phyloP scores from a whole-genome alignment of 2,113 vertebrate genomes.

The Festucalex cinctus region DNA sequence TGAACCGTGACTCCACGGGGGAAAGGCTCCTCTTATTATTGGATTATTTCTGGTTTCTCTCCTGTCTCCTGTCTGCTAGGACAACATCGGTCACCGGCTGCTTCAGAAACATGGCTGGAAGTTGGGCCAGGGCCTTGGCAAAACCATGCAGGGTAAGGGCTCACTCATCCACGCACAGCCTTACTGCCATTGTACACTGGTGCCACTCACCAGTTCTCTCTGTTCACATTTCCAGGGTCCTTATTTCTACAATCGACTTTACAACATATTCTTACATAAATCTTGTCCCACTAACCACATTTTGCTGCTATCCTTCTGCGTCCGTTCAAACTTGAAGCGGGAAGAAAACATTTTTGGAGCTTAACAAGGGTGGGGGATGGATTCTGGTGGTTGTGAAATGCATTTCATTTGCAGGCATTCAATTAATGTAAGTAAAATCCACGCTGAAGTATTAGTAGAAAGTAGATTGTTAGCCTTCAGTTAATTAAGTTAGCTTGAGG shows the following conservation, averaged over 20 bases:
- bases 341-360: conserved; percentile 10
- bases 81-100: conserved; percentile 99
- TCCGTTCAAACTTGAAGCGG: conserved; percentile 14
- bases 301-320: conserved; percentile 19
- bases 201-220: conserved; percentile 28
- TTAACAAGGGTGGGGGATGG: conserved; percentile 1
- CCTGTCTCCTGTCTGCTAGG: conserved; percentile 94
- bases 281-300: conserved; percentile 28
- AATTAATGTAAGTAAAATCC: not conserved
- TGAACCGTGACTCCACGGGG: conserved; percentile 75
- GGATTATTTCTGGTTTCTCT: conserved; percentile 99
- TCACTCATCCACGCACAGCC: conserved; percentile 22
- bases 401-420: conserved; percentile 24
- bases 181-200: conserved; percentile 19
- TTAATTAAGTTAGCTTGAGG: conserved; percentile 4
- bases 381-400: conserved; percentile 1
- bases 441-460: not conserved
- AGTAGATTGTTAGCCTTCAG: conserved; percentile 8
- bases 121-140: conserved; percentile 98
- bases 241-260: conserved; percentile 21
- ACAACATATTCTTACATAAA: conserved; percentile 29
- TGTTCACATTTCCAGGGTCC: conserved; percentile 28
- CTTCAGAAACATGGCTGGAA: conserved; percentile 99
- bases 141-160: conserved; percentile 97
- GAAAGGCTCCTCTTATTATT: conserved; percentile 98